These are phyloP conservation scores for Mechanitis mazaeus DNA, from an alignment of 2,888 invertebrate genomes.

Conservation along the genomic window DNA sequence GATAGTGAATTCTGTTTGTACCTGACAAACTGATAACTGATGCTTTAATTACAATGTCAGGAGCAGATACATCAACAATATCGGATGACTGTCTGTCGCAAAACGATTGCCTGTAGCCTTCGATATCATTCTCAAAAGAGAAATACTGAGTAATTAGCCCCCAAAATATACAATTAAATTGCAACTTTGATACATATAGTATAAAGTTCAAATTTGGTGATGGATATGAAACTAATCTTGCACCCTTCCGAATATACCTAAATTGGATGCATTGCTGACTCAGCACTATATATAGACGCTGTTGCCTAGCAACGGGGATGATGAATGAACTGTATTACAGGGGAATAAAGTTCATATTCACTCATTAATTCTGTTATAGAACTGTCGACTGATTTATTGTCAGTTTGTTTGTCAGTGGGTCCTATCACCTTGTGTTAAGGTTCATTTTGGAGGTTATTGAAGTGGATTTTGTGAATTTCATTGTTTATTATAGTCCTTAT, in stretches of 20 bases:
- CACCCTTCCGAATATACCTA: conserved; percentile 25
- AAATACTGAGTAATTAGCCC: conserved; percentile 27
- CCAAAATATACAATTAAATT: conserved; percentile 15
- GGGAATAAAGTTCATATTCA: conserved; percentile 23
- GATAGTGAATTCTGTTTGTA: too few species aligned
- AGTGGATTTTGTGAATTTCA: conserved; percentile 16
- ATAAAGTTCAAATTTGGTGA: conserved; percentile 17
- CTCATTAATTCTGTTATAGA: conserved; percentile 6
- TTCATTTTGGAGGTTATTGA: neutral
- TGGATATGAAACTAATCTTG: conserved; percentile 9
- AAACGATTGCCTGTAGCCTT: conserved; percentile 27
- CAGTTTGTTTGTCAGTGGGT: conserved; percentile 5
- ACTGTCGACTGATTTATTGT: conserved; percentile 5
- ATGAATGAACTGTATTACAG: conserved; percentile 13
- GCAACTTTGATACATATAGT: conserved; percentile 1
- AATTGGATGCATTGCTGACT: conserved; percentile 30
- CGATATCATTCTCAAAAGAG: conserved; percentile 26
- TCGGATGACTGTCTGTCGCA: conserved; percentile 24
- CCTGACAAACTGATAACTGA: too few species aligned
- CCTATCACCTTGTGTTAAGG: conserved; percentile 17
- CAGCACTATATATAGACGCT: conserved; percentile 24
- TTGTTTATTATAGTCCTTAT: conserved; percentile 24
- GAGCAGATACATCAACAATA: conserved; percentile 19
- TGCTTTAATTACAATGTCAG: conserved; percentile 13
- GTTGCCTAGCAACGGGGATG: conserved; percentile 26